phyloP scores from a whole-genome alignment of 2,797 vertebrate species.

The Cuniculus paca region DNA sequence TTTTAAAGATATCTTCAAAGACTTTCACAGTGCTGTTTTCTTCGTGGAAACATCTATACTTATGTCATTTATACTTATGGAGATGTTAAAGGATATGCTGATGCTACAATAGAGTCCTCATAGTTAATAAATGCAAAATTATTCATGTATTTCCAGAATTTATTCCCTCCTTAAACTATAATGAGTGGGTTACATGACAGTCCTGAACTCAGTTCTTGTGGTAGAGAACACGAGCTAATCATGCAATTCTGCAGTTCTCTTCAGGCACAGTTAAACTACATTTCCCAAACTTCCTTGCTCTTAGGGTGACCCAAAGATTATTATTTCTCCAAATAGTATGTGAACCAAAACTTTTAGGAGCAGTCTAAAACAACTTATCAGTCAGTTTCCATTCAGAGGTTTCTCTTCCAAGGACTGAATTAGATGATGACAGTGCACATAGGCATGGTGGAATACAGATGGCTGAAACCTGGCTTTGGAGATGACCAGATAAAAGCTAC shows the following conservation, averaged over 20 bases:
- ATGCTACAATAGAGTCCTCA: not conserved
- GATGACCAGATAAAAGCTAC: not conserved
- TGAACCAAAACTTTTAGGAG: constrained; percentile 5
- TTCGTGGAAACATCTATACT: constrained; percentile 24
- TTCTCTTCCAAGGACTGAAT: not conserved
- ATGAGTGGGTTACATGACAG: not conserved
- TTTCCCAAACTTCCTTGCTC: not conserved
- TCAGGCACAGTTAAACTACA: not conserved
- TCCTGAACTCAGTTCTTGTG: not conserved
- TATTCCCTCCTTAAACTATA: not conserved
- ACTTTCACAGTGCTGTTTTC: constrained; percentile 16
- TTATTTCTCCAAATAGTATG: not conserved
- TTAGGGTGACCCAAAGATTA: not conserved
- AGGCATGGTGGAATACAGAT: not conserved
- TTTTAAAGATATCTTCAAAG: constrained; percentile 16
- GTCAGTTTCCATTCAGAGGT: not conserved
- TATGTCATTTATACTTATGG: not conserved
- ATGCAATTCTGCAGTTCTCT: not conserved
- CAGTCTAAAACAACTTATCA: not conserved
- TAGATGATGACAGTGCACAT: not conserved
- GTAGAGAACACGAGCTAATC: not conserved
- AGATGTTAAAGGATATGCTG: not conserved
- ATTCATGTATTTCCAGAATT: not conserved
- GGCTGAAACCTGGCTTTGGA: not conserved
- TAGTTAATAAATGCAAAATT: constrained; percentile 10